Evolutionary conservation across 2,113 vertebrate species (phyloP).

Genomic region (Tychaedon coryphoeus): DNA sequence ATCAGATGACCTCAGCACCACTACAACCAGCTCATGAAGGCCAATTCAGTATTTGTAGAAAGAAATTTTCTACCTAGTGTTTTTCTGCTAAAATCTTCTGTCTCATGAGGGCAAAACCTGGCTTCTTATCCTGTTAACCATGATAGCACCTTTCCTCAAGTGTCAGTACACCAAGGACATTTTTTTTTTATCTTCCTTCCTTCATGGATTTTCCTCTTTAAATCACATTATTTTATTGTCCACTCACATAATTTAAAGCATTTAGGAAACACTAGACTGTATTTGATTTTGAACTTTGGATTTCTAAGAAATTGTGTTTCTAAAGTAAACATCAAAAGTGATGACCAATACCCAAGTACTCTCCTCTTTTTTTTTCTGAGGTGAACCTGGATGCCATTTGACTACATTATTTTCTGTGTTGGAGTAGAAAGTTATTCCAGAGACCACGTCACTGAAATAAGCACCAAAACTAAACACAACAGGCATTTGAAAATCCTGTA

Average conservation of each 20-base stretch:
- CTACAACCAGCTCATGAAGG: background rate
- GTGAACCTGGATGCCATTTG: background rate
- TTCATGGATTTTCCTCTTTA: background rate
- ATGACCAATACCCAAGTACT: background rate
- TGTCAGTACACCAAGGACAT: background rate
- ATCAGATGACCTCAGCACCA: background rate
- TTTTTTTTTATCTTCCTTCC: background rate
- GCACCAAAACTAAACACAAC: background rate
- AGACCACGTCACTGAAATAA: background rate
- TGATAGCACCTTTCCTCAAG: background rate
- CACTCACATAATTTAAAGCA: background rate
- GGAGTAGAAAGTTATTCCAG: background rate
- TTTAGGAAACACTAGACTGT: background rate
- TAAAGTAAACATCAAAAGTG: background rate
- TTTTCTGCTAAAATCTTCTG: slow-evolving; percentile 1
- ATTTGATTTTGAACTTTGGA: background rate
- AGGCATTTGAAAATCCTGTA: background rate
- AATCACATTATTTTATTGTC: background rate
- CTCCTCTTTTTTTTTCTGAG: background rate
- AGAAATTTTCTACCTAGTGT: background rate
- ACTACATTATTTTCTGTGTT: background rate
- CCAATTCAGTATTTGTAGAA: background rate
- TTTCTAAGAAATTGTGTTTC: background rate
- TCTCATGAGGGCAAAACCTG: background rate
- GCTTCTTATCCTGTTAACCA: background rate